These are phyloP conservation scores for Phaethornis superciliosus DNA, from an alignment of 2,113 vertebrate species.

Conservation along the genomic window DNA sequence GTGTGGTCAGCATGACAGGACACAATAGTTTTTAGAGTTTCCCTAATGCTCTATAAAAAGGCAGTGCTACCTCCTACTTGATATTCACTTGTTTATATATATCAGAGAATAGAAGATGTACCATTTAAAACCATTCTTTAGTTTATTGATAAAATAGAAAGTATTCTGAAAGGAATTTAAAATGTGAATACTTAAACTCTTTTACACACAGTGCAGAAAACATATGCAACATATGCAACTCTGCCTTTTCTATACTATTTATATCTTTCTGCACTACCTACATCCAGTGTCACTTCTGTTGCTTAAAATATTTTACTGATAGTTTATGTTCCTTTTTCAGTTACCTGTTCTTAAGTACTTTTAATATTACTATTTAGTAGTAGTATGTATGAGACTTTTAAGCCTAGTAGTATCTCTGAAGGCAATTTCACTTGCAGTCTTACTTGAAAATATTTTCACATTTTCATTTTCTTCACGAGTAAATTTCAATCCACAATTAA, in stretches of 20 bases:
- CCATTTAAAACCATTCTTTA: background rate
- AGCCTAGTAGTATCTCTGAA: background rate
- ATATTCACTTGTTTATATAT: background rate
- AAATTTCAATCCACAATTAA: background rate
- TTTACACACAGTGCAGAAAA: background rate
- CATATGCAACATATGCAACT: fast-evolving
- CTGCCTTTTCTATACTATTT: background rate
- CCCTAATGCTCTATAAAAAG: background rate
- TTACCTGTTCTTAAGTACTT: background rate
- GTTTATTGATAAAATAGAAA: background rate
- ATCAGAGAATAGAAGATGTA: background rate
- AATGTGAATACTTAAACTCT: background rate
- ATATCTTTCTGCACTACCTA: background rate
- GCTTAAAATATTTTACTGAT: background rate
- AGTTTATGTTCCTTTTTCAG: background rate
- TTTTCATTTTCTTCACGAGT: background rate
- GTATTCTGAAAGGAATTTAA: background rate
- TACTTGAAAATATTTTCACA: background rate
- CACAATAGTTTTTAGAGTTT: background rate
- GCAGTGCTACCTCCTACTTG: background rate
- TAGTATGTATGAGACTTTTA: background rate
- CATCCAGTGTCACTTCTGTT: background rate
- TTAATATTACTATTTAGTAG: background rate
- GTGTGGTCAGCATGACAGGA: background rate
- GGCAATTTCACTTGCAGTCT: background rate